A percentile compares a stretch with the other conserved stretches of the same genome.
These are phyloP conservation scores for Achroia grisella DNA, from an alignment of 1,140 invertebrate species.

Conservation along the genomic window DNA sequence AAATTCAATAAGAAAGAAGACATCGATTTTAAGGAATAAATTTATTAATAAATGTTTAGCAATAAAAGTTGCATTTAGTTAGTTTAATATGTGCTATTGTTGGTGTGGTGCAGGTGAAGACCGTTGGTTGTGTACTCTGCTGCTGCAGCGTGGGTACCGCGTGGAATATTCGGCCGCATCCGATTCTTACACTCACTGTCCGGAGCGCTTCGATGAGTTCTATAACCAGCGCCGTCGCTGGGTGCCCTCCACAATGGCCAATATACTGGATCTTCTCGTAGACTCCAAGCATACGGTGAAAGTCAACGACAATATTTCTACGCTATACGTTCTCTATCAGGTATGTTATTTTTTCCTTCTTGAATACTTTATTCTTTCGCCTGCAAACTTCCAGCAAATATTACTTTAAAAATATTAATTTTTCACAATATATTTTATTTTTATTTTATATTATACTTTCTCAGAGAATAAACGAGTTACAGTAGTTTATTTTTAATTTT, in stretches of 20 bases:
- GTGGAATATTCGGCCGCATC: conserved; percentile 99
- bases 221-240: conserved; percentile 97
- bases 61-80: no score
- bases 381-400: no score
- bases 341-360: conserved; percentile 38
- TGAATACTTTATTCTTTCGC: no score
- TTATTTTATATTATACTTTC: no score
- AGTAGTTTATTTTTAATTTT: no score
- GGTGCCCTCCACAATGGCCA: conserved; percentile 98
- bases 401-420: no score
- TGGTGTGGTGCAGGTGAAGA: conserved; percentile 80
- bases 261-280: conserved; percentile 95
- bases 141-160: conserved; percentile 96
- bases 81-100: no score
- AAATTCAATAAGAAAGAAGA: no score
- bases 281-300: conserved; percentile 95
- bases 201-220: conserved; percentile 97
- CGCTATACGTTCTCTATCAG: conserved; percentile 96
- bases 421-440: no score
- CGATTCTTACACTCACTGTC: conserved; percentile 97
- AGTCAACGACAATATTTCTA: conserved; percentile 97
- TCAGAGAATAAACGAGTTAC: no score
- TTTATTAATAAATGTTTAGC: no score
- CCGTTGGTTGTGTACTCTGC: conserved; percentile 95
- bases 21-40: no score